Evolutionary conservation across 2,888 invertebrate species (phyloP), one percentile per base, ranked within the genome.

Genomic region (Cataglyphis cursor): DNA sequence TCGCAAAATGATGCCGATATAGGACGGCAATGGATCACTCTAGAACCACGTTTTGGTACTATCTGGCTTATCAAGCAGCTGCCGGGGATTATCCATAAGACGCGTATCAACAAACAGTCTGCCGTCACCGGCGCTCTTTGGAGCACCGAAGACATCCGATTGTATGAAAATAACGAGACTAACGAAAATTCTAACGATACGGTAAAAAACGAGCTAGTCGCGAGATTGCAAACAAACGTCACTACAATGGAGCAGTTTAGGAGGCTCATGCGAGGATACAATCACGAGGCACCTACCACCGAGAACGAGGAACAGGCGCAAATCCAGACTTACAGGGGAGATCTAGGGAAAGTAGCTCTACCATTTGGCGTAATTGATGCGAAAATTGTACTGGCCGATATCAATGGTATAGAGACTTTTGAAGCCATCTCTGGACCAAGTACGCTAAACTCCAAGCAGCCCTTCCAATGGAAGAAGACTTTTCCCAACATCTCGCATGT

Each of bases 41-140:
- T 98, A 0, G 97, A 98, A 94, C 97, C 94, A 3, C 90, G 91
- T 57, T 91, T 93, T 41, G 95, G 95, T 12, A 91, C 96, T 0
- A 94, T 97, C 10, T 97, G 97, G 96, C 96, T 98, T 59, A 95
- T 97, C 3, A 99, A 99, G 94, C 99, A 99, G 92, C 95, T 97
- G 44, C 97, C 97, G 0, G 96, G 96, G 0, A 94, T 96, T n/a
- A 96, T 96, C 0, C 96, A 96, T 85, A 96, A 96, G 4, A 96
- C 95, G n/a, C 98, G 98, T 94, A 95, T 97, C 76, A 97, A 97
- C 0, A 95, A 96, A 59, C 94, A 96, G 0, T 96, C 98, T 65
- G 93, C 96, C 2, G 95, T 96, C 24, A 96, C 96, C 85, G 96
- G 96, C 41, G 98, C 96, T 95, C 97, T 98, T 96, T 97, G 97